Evolutionary conservation across 2,113 vertebrate genomes (phyloP), one percentile per base, ranked within the genome.

Genomic region (Heteronetta atricapilla): DNA sequence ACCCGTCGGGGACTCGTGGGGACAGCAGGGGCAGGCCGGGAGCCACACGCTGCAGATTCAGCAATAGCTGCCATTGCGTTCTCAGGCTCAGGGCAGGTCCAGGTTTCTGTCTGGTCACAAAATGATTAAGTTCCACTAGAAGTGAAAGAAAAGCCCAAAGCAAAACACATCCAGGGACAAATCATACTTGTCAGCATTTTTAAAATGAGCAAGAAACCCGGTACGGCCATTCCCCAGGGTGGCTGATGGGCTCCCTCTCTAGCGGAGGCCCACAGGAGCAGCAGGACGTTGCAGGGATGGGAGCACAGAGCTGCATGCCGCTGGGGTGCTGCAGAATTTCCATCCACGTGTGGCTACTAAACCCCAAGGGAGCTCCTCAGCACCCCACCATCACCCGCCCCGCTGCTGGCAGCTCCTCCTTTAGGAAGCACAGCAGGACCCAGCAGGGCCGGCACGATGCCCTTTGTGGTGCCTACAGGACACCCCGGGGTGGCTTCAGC

Each of bases 1-100:
- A 75, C 11, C 0, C 29, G 1, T 14, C 0, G 1, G 46, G 69
- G 33, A 62, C 8, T 28, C 1, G 3, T 0, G 2, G 38, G 50
- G 34, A 69, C 77, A 67, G 60, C 5, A 10, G 59, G 23, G 28
- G n/a, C 73, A 34, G 69, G 46, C 73, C 59, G 56, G n/a, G 14
- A 81, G 56, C 59, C 56, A 11, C 16, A 20, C 28, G 36, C 77
- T 88, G 80, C 63, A 9, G 53, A 2, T 6, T 58, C 34, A 64
- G 22, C 16, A 28, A 50, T 68, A 69, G 59, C 68, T 91, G 69
- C 81, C 40, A 74, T 69, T 18, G 36, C 11, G 33, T 84, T 86
- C 36, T 42, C 75, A 75, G 62, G 87, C 66, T 82, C 56, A 56
- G 74, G 87, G 78, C 80, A 70, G 73, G 50, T 70, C 91, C 0